A percentile compares a stretch with the other conserved stretches of the same genome.
Conservation (phyloP, 2,797 vertebrate species). For the Anguilla obscura region DNA sequence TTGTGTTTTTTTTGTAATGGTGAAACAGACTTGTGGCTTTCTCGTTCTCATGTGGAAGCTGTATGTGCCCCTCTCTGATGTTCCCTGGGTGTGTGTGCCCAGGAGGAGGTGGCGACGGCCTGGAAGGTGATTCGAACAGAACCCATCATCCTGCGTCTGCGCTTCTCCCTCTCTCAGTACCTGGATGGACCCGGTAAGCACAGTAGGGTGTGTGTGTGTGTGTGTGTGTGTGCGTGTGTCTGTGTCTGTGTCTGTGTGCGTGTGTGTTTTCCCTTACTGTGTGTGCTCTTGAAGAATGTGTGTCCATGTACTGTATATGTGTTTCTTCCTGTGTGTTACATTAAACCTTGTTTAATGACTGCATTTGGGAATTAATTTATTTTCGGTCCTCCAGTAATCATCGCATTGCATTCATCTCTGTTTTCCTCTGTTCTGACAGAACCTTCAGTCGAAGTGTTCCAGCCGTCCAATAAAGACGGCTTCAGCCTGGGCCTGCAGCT, state of each 20-base stretch:
- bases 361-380: not conserved
- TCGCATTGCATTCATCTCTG: constrained; percentile 21
- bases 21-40: not conserved
- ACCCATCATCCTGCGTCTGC: constrained; percentile 91
- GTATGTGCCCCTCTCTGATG: not conserved
- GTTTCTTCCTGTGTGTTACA: not conserved
- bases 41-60: not conserved
- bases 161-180: constrained; percentile 98
- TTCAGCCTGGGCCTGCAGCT: constrained; percentile 95
- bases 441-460: constrained; percentile 96
- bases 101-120: constrained; percentile 98
- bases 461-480: constrained; percentile 96
- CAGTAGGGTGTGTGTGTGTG: constrained; percentile 50
- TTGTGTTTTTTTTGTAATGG: not conserved
- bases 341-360: constrained; percentile 15
- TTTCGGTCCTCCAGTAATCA: constrained; percentile 12
- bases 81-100: constrained; percentile 28
- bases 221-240: constrained; percentile 35
- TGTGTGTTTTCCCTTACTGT: constrained; percentile 34
- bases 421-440: constrained; percentile 70
- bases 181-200: constrained; percentile 96
- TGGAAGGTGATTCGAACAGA: constrained; percentile 99
- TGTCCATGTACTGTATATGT: not conserved
- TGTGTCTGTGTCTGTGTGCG: constrained; percentile 37
- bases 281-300: not conserved